Evolutionary conservation across 2,888 invertebrate genomes (phyloP), one percentile per base, ranked within the genome.

Genomic region (Creontiades dilutus): DNA sequence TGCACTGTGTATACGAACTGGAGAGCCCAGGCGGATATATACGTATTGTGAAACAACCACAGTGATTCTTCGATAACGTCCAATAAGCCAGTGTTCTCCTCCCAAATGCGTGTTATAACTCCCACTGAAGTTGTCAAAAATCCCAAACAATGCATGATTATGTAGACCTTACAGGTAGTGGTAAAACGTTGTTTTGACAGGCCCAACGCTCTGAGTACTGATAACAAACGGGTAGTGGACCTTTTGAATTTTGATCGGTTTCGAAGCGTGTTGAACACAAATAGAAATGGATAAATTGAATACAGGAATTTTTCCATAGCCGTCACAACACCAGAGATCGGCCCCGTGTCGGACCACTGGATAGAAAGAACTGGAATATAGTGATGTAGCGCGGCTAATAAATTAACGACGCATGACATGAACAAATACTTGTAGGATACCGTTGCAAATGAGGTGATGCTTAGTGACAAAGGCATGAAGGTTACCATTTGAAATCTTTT

Each of bases 401-500:
- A 19, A 19, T 3, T n/a, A 9, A 61, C 2, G 19, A 61, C n/a
- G n/a, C 9, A 0, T 19, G 61, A n/a, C 61, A 61, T n/a, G 1
- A 61, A 2, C 61, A 19, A n/a, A 9, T 61, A 19, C 3, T 9
- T 9, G 19, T 16, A 9, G n/a, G 61, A 61, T 0, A 61, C 61
- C 9, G 9, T 61, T 14, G 16, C 9, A 16, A 61, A 61, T 9
- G 61, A 16, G 14, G 61, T 61, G n/a, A 11, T 19, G 61, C 9
- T n/a, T n/a, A 61, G n/a, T 19, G 61, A 61, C n/a, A 61, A 19
- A 61, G 61, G 61, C 61, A 61, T 61, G n/a, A 61, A 19, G 16
- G n/a, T 4, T 4, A 61, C 9, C 3, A 61, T 9, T n/a, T 61
- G 61, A n/a, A 61, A 4, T 61, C 19, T 4, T 61, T n/a, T 61